Evolutionary conservation across 2,888 invertebrate genomes (phyloP).

Genomic region (Troides helena): DNA sequence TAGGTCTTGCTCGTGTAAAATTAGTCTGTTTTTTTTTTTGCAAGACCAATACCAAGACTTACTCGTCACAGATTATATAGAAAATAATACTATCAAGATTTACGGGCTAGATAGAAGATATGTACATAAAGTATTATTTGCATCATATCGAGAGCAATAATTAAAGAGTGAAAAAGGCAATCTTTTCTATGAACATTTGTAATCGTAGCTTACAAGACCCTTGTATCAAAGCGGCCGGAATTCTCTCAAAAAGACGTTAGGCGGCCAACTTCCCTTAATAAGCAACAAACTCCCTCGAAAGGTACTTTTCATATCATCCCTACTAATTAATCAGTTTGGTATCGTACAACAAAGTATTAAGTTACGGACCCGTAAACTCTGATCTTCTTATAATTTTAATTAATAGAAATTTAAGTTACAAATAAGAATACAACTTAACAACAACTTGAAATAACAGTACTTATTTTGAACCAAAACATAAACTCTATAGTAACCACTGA

Average conservation of each 20-base stretch:
- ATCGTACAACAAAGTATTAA: conserved; percentile 70
- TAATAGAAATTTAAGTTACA: conserved; percentile 41
- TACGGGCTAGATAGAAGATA: no score
- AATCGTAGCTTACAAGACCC: conserved; percentile 53
- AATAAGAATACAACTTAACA: background rate
- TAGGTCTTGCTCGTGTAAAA: no score
- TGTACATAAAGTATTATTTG: background rate
- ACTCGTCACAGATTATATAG: no score
- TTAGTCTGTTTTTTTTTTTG: no score
- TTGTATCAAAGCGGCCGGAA: conserved; percentile 64
- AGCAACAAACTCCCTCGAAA: conserved; percentile 54
- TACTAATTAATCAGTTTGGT: conserved; percentile 73
- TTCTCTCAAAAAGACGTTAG: conserved; percentile 70
- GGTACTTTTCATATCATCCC: conserved; percentile 69
- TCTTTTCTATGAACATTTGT: conserved; percentile 39
- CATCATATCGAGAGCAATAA: background rate
- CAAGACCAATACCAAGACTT: no score
- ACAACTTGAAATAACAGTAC: no score
- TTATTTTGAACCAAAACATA: no score
- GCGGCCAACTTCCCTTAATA: conserved; percentile 71
- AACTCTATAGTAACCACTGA: no score
- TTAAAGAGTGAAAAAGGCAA: conserved; percentile 4
- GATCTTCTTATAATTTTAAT: conserved; percentile 58
- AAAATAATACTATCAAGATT: no score
- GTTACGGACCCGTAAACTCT: conserved; percentile 52